phyloP scores from a whole-genome alignment of 2,113 vertebrate species.

The Arothron firmamentum region DNA sequence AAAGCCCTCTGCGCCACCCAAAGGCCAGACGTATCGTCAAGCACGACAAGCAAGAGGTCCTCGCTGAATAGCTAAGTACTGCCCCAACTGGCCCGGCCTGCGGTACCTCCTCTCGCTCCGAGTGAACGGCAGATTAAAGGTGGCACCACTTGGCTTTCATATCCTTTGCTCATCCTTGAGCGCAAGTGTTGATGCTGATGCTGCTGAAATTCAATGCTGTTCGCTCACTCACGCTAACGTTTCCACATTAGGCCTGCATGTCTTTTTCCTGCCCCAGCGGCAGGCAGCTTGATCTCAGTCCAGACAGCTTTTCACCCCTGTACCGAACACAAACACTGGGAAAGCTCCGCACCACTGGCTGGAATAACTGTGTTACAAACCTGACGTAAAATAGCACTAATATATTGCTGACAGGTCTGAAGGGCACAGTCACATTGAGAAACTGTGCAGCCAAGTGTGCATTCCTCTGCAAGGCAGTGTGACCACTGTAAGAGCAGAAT shows the following conservation, averaged over 20 bases:
- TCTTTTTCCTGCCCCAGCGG: constrained; percentile 5
- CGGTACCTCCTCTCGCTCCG: not conserved
- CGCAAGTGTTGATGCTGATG: not conserved
- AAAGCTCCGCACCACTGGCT: constrained; percentile 47
- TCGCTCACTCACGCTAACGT: constrained; percentile 9
- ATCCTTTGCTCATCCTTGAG: constrained; percentile 9
- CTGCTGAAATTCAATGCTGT: not conserved
- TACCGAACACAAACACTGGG: constrained; percentile 29
- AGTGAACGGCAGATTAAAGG: constrained; percentile 1
- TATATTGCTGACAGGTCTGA: constrained; percentile 66
- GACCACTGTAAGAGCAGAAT: constrained; percentile 28
- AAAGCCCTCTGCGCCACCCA: constrained; percentile 55
- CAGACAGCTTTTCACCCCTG: constrained; percentile 20
- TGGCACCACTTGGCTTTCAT: constrained; percentile 17
- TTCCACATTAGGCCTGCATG: constrained; percentile 6
- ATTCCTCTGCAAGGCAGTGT: constrained; percentile 13
- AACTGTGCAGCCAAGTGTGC: constrained; percentile 52
- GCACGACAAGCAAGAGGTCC: constrained; percentile 25
- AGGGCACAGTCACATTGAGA: constrained; percentile 42
- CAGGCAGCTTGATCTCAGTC: constrained; percentile 15
- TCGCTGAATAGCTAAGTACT: constrained; percentile 39
- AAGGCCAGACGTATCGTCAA: constrained; percentile 59
- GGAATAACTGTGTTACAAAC: constrained; percentile 67
- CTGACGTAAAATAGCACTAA: constrained; percentile 57
- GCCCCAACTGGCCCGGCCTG: constrained; percentile 15